Evolutionary conservation across 1,140 invertebrate genomes (phyloP), one percentile per base, ranked within the genome.

Genomic region (Microplitis mediator): DNA sequence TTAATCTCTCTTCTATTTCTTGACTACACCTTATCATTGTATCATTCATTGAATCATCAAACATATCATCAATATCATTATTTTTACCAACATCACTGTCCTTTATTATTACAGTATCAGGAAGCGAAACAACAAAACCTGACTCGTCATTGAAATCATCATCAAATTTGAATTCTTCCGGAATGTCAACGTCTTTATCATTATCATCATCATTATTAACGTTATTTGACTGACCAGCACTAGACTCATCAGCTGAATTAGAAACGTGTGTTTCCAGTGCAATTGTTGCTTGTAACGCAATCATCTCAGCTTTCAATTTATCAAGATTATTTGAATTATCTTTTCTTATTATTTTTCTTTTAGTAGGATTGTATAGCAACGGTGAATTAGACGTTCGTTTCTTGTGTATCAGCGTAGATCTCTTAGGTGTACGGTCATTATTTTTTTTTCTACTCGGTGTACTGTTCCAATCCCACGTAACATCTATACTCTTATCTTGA

Each of bases 401-500:
- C 45, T 80, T 84, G 4, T 77, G 66, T 2, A 82, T 32, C 11
- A 78, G n/a, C 32, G 34, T 64, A 74, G 67, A 74, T 50, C 81
- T 61, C 50, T 84, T 85, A 0, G 83, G 83, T 4, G 83, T 75
- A 6, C 39, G 68, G 3, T 45, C 72, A 0, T 34, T 67, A 4
- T 66, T 67, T 4, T 56, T 63, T 3, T 60, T 69, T 52, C 76
- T 80, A 4, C 6, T 68, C n/a, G 32, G 2, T 13, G 79, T 39
- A 60, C 66, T 77, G 4, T 83, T 77, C 78, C 80, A 84, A 68
- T 84, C 82, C 83, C 83, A 85, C 0, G 79, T 78, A 32, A 85
- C 78, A 63, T 85, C 83, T 31, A 77, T 81, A 36, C 75, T 78
- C 0, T 77, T 77, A 36, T 85, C 80, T 36, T 85, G 83, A 0